Conservation (phyloP, 2,797 vertebrate genomes). For the Enteromius thamalakanensis region DNA sequence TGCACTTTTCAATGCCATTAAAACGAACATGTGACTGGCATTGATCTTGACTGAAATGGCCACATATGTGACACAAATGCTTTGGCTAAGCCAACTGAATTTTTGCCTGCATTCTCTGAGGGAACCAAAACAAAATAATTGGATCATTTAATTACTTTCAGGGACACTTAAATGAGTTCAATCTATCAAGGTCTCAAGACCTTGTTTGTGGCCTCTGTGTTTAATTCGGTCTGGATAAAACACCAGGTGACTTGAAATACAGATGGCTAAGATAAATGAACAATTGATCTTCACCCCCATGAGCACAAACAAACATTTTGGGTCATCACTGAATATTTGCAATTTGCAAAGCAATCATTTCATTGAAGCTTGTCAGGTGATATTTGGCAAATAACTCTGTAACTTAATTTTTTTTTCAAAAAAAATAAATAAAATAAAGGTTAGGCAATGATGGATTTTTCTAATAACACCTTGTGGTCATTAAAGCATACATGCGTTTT, state of each 20-base stretch:
- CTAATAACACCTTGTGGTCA: neutral
- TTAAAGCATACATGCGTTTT: neutral
- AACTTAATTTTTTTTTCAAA: neutral
- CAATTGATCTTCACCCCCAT: constrained; percentile 45
- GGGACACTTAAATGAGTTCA: constrained; percentile 44
- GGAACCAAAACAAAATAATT: constrained; percentile 51
- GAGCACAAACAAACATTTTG: constrained; percentile 27
- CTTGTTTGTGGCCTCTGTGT: constrained; percentile 48
- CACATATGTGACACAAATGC: constrained; percentile 42
- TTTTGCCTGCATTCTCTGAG: constrained; percentile 24
- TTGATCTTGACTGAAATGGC: constrained; percentile 13
- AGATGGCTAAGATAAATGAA: constrained; percentile 48
- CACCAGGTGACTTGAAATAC: constrained; percentile 41
- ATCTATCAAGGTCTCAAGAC: constrained; percentile 45
- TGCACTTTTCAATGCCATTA: neutral
- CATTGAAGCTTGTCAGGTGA: neutral
- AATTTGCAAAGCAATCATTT: constrained; percentile 1
- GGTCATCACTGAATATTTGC: neutral
- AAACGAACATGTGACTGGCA: constrained; percentile 7
- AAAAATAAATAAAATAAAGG: neutral
- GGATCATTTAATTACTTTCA: constrained; percentile 58
- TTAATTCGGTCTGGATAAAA: constrained; percentile 43
- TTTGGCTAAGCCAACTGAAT: neutral
- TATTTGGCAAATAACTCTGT: neutral
- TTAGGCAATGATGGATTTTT: neutral